These are phyloP conservation scores for Rhynchophorus ferrugineus DNA, from an alignment of 1,140 invertebrate species.

Conservation along the genomic window DNA sequence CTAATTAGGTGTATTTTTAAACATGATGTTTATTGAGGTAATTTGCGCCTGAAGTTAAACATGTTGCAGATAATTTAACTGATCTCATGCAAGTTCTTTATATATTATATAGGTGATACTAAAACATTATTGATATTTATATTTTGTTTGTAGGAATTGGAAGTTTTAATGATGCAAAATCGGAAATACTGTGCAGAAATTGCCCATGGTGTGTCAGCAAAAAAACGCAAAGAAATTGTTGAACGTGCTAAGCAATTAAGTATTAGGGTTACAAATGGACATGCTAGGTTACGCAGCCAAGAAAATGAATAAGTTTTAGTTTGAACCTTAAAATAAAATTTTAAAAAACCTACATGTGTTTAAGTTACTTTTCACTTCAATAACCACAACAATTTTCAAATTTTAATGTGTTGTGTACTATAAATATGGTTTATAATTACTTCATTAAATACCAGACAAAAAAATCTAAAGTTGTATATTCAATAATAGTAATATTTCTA, in stretches of 20 bases:
- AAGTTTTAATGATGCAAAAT: conserved; percentile 99
- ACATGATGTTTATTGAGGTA: conserved; percentile 37
- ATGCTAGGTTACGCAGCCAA: conserved; percentile 92
- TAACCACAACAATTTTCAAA: too few species aligned
- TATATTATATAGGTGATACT: background rate
- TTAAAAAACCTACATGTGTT: background rate
- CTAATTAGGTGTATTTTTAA: background rate
- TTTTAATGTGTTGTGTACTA: too few species aligned
- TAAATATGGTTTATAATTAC: too few species aligned
- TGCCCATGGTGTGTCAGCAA: conserved; percentile 91
- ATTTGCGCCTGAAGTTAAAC: conserved; percentile 38
- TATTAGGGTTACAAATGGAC: conserved; percentile 92
- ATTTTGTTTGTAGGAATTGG: conserved; percentile 70
- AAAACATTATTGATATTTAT: background rate
- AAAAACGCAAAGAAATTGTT: conserved; percentile 92
- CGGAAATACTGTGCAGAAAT: conserved; percentile 96
- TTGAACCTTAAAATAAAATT: background rate
- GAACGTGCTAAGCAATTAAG: conserved; percentile 93
- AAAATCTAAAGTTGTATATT: too few species aligned
- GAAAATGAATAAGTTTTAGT: conserved; percentile 84
- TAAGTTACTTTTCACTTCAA: conserved; percentile 2
- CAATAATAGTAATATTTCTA: too few species aligned
- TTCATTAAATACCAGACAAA: too few species aligned
- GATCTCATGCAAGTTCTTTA: conserved; percentile 4
- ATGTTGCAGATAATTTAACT: conserved; percentile 26